These are phyloP conservation scores for Danio jaintianensis DNA, from an alignment of 2,797 vertebrate species.

Conservation along the genomic window DNA sequence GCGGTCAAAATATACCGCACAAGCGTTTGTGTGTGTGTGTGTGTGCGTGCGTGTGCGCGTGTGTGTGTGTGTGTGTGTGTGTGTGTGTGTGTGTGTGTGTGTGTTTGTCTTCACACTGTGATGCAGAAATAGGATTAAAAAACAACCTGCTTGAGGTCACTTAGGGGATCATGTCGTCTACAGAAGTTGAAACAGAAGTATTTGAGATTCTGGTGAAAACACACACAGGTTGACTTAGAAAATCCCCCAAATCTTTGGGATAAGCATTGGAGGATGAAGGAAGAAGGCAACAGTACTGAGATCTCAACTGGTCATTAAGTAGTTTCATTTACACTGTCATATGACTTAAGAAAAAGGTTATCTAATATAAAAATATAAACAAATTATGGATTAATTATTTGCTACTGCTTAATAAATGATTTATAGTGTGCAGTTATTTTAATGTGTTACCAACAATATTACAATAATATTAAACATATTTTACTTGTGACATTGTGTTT, in stretches of 20 bases:
- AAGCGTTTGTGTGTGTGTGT: neutral
- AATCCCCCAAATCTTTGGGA: neutral
- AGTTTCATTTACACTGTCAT: neutral
- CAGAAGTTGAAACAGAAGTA: neutral
- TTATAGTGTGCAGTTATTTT: too few relatives aligned
- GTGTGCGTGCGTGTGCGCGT: too few relatives aligned
- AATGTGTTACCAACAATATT: too few relatives aligned
- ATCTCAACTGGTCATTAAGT: neutral
- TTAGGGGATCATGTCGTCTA: neutral
- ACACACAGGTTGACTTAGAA: neutral
- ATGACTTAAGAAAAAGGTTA: neutral
- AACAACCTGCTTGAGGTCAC: neutral
- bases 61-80: too few relatives aligned
- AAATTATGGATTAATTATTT: too few relatives aligned
- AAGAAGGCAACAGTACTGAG: neutral
- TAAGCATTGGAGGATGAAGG: neutral
- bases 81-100: neutral
- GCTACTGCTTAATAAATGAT: too few relatives aligned
- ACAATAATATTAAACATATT: too few relatives aligned
- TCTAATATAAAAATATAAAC: too few relatives aligned
- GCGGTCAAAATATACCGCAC: neutral
- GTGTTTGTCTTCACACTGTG: neutral
- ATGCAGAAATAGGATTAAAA: neutral
- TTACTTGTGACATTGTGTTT: too few relatives aligned
- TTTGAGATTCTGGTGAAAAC: neutral